A percentile compares a stretch with the other conserved stretches of the same genome.
Conservation (phyloP, 2,888 invertebrate genomes). For the Crossocerus cetratus region DNA sequence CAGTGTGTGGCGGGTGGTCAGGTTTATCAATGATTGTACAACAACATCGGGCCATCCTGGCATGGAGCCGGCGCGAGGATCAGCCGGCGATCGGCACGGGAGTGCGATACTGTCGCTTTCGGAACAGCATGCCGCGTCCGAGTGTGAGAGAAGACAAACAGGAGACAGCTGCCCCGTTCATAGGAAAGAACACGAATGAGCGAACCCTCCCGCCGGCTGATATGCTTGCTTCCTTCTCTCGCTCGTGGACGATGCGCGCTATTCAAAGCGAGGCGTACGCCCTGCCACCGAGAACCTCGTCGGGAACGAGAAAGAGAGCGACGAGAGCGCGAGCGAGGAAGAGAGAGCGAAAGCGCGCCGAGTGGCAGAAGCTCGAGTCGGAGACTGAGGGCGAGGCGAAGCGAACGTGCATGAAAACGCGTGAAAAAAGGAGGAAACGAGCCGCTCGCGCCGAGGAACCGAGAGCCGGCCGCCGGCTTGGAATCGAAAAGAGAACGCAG, state of each 20-base stretch:
- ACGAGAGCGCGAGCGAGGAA: constrained; percentile 1
- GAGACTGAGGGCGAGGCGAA: background rate
- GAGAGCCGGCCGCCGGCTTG: background rate
- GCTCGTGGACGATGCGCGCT: constrained; percentile 40
- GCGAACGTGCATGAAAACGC: background rate
- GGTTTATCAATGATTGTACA: constrained; percentile 33
- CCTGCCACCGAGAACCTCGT: constrained; percentile 1
- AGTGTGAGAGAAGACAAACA: constrained; percentile 53
- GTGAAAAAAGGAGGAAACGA: background rate
- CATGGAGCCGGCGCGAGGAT: background rate
- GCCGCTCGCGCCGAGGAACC: background rate
- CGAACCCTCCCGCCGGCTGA: constrained; percentile 33
- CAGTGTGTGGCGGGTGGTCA: constrained; percentile 2
- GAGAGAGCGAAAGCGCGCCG: background rate
- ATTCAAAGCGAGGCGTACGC: constrained; percentile 25
- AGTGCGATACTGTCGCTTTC: constrained; percentile 11
- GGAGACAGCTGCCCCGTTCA: constrained; percentile 54
- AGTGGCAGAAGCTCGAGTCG: background rate
- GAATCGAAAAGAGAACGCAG: constrained; percentile 1
- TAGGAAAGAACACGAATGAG: constrained; percentile 29
- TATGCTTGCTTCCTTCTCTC: constrained; percentile 32
- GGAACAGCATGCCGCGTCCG: constrained; percentile 19
- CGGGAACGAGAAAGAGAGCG: constrained; percentile 16
- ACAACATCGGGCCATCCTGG: constrained; percentile 42
- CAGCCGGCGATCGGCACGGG: constrained; percentile 23